Base-by-base conservation (phyloP, 2,888 invertebrate genomes). In the Hylaea fasciaria region DNA sequence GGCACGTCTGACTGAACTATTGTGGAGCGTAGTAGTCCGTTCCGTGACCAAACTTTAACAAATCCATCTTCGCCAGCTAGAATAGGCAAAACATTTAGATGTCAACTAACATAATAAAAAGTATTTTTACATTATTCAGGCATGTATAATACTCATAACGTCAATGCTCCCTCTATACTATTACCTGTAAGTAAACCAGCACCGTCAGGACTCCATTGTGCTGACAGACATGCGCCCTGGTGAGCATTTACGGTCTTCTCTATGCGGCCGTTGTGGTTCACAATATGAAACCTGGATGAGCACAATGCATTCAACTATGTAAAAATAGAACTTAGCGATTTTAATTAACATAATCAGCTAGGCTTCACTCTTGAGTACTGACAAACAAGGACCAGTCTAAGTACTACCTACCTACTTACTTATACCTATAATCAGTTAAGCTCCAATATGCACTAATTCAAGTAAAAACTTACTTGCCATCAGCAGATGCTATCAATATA, bases 1-100 rank as follows among this genome's bases (percentile, higher is more conserved):
- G 98, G 95, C 53, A 94, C 93, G 75, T 96, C 96, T 57, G 96
- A 96, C 67, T 95, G 94, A 70, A 97, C 96, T 45, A 97, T 95
- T 0, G 98, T 95, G 0, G 98, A 98, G 1, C 99, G 94, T 12
- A 99, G 93, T 94, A 98, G 96, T 12, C 99, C 99, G 76, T 97
- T 97, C 46, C 98, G 93, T 0, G 99, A 99, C 99, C 99, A 99
- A 62, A 99, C 96, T 91, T 99, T 99, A 1, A 99, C 95, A 57
- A 95, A 94, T 1, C 99, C 99, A 90, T 99, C 99, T 92, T 99
- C 99, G 0, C 99, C 99, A 65, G 96, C 98, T 96, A 85, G 62
- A 44, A 29, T 22, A 28, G 28, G 29, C 17, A 53, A 39, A 16
- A 51, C 32, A 52, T 35, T n/a, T n/a, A n/a, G n/a, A n/a, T n/a